Conservation (phyloP, 2,113 vertebrate genomes). For the Psilopsiagon aurifrons region DNA sequence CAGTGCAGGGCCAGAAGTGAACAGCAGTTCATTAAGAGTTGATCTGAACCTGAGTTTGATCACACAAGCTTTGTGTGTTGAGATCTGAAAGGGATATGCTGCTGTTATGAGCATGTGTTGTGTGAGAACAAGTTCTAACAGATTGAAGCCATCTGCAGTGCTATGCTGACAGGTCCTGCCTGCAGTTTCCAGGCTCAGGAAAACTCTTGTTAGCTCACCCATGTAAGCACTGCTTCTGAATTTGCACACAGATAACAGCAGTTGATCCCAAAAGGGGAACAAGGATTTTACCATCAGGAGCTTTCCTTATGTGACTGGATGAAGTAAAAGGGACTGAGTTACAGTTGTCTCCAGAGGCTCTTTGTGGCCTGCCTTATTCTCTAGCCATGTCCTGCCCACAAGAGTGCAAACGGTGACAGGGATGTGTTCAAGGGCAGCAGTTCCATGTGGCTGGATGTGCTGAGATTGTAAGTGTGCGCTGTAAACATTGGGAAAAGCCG, state of each 20-base stretch:
- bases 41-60: background rate
- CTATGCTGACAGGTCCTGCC: background rate
- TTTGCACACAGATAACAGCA: background rate
- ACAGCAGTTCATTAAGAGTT: background rate
- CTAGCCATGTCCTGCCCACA: accelerated
- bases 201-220: background rate
- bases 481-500: background rate
- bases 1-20: background rate
- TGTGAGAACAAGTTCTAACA: background rate
- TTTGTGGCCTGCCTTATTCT: background rate
- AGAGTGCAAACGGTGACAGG: background rate
- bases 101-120: accelerated
- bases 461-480: background rate
- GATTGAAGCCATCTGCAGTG: background rate
- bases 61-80: background rate
- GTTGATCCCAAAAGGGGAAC: background rate
- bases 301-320: background rate
- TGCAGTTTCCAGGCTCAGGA: background rate
- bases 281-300: background rate
- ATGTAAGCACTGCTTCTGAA: background rate
- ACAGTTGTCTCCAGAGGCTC: background rate
- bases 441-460: background rate
- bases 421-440: background rate
- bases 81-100: background rate
- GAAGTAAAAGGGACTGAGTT: background rate